phyloP scores from a whole-genome alignment of 2,113 vertebrate genomes.

The cattle (Bos taurus) region ARS-UCD2.0 NC_037340.1:49960501-49961000 shows the following conservation, averaged over 20 bases:
- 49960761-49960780: neutral
- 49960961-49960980: neutral
- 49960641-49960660: neutral
- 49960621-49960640: neutral
- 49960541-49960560: neutral
- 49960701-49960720: neutral
- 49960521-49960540: neutral
- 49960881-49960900: neutral
- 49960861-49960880: neutral
- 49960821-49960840: neutral
- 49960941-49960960: neutral
- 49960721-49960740: neutral
- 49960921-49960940: neutral
- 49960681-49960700: neutral
- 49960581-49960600: neutral
- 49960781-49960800: neutral
- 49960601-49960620: neutral
- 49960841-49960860: neutral
- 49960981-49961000: neutral
- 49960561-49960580: neutral
- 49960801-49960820: neutral
- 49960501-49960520: neutral
- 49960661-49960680: neutral
- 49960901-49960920: neutral
- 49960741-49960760: neutral